phyloP scores from a whole-genome alignment of 2,888 invertebrate species.

The Lepidocyrtinus sp. region DNA sequence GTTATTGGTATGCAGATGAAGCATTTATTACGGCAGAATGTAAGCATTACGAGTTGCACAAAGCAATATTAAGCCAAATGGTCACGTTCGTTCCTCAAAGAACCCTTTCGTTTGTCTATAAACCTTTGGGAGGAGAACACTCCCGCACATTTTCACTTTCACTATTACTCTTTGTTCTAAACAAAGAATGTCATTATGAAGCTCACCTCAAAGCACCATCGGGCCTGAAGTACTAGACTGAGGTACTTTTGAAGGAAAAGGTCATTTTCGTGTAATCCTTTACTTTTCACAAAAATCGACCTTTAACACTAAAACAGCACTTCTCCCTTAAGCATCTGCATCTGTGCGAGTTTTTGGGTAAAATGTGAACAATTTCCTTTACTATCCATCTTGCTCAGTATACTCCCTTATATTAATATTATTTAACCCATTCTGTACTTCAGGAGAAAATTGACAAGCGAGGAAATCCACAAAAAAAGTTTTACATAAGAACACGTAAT shows the following conservation, averaged over 20 bases:
- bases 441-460: too few species aligned
- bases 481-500: background rate
- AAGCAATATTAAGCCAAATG: background rate
- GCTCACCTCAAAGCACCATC: background rate
- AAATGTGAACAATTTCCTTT: too few species aligned
- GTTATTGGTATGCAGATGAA: background rate
- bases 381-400: too few species aligned
- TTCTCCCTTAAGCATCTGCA: too few species aligned
- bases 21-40: background rate
- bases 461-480: too few species aligned
- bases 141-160: slow-evolving; percentile 13
- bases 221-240: too few species aligned
- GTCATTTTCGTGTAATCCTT: slow-evolving; percentile 31
- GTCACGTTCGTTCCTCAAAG: background rate
- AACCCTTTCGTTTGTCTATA: too few species aligned
- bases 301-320: too few species aligned
- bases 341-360: too few species aligned
- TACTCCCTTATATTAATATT: too few species aligned
- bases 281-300: slow-evolving; percentile 19
- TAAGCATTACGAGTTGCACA: background rate
- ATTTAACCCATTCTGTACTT: too few species aligned
- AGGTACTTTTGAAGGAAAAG: slow-evolving; percentile 33
- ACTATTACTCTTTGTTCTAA: slow-evolving; percentile 19
- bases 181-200: background rate
- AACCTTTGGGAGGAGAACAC: too few species aligned